Percentiles rank a stretch among this genome's conserved stretches.
These are phyloP conservation scores for Scaptomyza reducta DNA, from an alignment of 2,888 invertebrate genomes.

Conservation along the genomic window DNA sequence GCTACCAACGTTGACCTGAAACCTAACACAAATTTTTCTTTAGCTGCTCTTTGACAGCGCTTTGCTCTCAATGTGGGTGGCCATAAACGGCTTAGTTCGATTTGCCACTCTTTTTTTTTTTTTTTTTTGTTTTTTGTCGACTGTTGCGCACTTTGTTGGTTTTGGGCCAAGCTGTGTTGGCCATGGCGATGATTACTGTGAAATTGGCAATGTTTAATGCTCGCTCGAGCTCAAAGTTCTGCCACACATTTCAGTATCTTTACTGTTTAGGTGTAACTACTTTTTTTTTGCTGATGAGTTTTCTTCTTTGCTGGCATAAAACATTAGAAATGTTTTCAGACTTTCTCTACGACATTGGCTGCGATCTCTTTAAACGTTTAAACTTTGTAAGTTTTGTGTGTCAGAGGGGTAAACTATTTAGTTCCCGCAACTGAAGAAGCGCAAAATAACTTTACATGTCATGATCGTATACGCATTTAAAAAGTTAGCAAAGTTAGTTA, in stretches of 20 bases:
- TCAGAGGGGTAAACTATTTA: constrained; percentile 16
- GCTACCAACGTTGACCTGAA: constrained; percentile 66
- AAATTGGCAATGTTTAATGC: constrained; percentile 76
- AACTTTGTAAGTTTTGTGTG: constrained; percentile 26
- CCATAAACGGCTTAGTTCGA: constrained; percentile 73
- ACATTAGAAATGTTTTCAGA: constrained; percentile 29
- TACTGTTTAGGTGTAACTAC: constrained; percentile 58
- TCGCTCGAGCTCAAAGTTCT: constrained; percentile 37
- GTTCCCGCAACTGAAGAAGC: constrained; percentile 19
- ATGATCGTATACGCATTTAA: constrained; percentile 12
- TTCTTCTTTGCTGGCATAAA: constrained; percentile 49
- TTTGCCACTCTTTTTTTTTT: constrained; percentile 49
- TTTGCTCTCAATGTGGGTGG: constrained; percentile 68
- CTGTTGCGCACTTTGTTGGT: constrained; percentile 32
- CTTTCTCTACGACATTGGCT: constrained; percentile 57
- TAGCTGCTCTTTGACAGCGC: constrained; percentile 45
- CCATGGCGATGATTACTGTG: constrained; percentile 70
- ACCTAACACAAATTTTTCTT: constrained; percentile 47
- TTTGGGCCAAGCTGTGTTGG: constrained; percentile 48
- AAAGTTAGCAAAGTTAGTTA: background rate
- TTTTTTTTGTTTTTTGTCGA: constrained; percentile 2
- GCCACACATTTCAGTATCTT: constrained; percentile 51
- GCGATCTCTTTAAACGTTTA: constrained; percentile 18
- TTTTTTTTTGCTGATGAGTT: constrained; percentile 66
- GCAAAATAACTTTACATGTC: constrained; percentile 18